Base-by-base conservation (phyloP, 2,797 vertebrate species). In the Pipistrellus pygmaeus region DNA sequence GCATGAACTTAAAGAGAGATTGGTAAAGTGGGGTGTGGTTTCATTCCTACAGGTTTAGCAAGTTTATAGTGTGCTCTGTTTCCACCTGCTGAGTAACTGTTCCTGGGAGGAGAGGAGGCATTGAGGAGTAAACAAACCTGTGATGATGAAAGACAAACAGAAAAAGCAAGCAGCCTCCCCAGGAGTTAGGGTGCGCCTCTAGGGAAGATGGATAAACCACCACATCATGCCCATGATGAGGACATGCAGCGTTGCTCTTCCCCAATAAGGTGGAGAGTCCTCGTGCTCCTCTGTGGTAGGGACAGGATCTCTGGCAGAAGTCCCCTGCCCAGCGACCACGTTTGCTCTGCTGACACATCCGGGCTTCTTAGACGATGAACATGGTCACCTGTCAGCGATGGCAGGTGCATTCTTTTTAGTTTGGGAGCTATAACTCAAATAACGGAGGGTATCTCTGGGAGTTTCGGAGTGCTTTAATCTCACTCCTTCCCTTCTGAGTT, bases 371-470 rank as follows among this genome's bases (percentile, higher is more conserved):
- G 20, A 32, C 12, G 32, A 60, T 7, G 14, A 1, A 9, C 12
- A 2, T 32, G 3, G 1, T 35, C 55, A 8, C n/a, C 32, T 46
- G 5, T 81, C 62, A 81, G 66, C 8, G 4, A 77, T 51, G 46
- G 77, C 55, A 91, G 12, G 46, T 77, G n/a, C 46, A 51, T 44
- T 88, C 48, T 57, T 92, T 85, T 90, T 77, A 83, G 51, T 76
- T 73, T 81, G 82, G 73, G 30, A 68, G 44, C 23, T 53, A 9
- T 73, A 69, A 46, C 30, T 60, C 57, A 78, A 80, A 64, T 75
- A 83, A 82, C 69, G 44, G 76, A 86, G 73, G 25, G 8, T 35
- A 60, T 57, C 53, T 80, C 9, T 53, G 44, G 53, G 60, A 41
- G 48, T 88, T 93, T 88, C 8, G 55, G 51, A 66, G 38, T 64